A percentile compares a stretch with the other conserved stretches of the same genome.
Conservation (phyloP, 2,888 invertebrate species). For the Polyommatus iphigenia region DNA sequence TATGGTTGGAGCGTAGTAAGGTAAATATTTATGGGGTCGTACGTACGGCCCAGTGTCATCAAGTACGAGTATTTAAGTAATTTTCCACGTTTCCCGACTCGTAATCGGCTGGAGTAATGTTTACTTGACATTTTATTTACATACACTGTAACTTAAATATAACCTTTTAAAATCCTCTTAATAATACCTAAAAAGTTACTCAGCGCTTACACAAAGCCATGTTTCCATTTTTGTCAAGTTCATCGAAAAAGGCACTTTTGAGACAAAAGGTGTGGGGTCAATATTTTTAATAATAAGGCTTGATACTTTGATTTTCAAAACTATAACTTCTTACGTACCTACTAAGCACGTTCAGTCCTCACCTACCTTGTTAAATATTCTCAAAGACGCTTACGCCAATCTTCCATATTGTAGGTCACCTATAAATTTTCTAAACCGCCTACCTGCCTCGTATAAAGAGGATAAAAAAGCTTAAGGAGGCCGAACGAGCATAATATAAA, state of each 20-base stretch:
- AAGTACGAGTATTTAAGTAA: conserved; percentile 69
- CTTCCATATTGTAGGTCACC: conserved; percentile 4
- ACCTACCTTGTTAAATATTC: background rate
- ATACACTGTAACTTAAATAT: background rate
- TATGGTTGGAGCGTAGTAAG: conserved; percentile 47
- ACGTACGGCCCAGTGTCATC: conserved; percentile 50
- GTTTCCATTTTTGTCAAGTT: background rate
- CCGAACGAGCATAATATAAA: conserved; percentile 17
- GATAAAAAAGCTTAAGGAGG: conserved; percentile 27
- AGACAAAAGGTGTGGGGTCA: background rate
- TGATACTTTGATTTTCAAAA: background rate
- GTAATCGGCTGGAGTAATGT: conserved; percentile 63
- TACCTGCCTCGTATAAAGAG: conserved; percentile 15
- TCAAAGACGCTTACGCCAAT: background rate
- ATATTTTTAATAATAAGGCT: background rate
- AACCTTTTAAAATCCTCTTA: background rate
- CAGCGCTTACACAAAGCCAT: background rate
- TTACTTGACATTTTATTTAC: background rate
- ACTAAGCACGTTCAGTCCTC: background rate
- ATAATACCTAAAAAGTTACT: background rate
- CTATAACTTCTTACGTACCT: background rate
- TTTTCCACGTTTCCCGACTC: conserved; percentile 64
- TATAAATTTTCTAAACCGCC: conserved; percentile 13
- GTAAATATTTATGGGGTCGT: conserved; percentile 58
- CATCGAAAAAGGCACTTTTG: background rate